Evolutionary conservation across 2,113 vertebrate genomes (phyloP), one percentile per base, ranked within the genome.

Genomic region (Blennius ocellaris): DNA sequence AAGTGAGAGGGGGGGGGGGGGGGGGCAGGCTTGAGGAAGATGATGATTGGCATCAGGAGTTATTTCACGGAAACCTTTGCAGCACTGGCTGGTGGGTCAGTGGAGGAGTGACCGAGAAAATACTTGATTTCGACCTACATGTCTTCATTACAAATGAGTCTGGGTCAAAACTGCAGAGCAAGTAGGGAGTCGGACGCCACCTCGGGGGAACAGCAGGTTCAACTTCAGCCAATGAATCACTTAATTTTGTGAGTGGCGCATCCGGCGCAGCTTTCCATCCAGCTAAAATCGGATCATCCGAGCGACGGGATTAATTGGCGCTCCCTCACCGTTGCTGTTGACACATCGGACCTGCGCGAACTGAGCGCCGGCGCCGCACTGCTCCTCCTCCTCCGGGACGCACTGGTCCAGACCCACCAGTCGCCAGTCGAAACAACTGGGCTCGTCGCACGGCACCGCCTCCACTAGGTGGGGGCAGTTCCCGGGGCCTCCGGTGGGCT

Each of bases 391-490:
- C 2, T 93, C 95, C 0, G 97, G 96, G 39, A 95, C 55, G n/a
- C 98, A 99, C 39, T 92, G 91, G 38, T 95, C 95, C 11, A 98
- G 90, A 21, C 92, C 84, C 3, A 87, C 67, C 11, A 96, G 89
- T 49, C 90, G 93, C 98, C 98, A 99, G 40, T 92, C 87, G 2
- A 94, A 96, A 76, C 98, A 99, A 10, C 92, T 93, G 6, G 98
- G 97, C 30, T 99, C 97, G 3, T 99, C 98, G 66, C 98, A 99
- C 0, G 97, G 96, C 69, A 98, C 94, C 38, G 96, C 97, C 93
- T 99, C 98, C 86, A 95, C 88, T 48, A 98, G 93, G 83, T 99
- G 97, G 1, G 97, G 96, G 68, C 98, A 99, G 93, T 90, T 96
- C 10, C 95, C 95, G 0, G 92, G 91, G 1, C 94, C 95, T 8